Evolutionary conservation across 1,140 invertebrate species (phyloP).

Genomic region (Frieseomelitta varia): DNA sequence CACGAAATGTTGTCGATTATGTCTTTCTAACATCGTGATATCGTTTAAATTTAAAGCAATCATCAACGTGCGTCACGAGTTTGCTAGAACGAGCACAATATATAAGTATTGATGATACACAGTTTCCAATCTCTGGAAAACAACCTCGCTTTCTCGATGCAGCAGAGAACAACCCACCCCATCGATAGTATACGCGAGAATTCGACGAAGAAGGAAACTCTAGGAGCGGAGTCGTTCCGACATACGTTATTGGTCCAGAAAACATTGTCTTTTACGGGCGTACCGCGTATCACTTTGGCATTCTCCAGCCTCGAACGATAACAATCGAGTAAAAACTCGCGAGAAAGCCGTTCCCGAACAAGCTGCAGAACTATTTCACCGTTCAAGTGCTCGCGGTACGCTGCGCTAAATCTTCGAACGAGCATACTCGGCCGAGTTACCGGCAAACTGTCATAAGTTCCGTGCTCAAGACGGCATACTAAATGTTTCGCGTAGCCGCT

Average conservation of each 20-base stretch:
- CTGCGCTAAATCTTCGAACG: constrained; percentile 58
- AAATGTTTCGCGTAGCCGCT: constrained; percentile 45
- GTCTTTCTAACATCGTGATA: no score
- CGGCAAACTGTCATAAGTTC: constrained; percentile 61
- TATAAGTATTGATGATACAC: no score
- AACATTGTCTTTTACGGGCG: constrained; percentile 4
- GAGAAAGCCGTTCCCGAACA: constrained; percentile 46
- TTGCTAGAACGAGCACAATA: no score
- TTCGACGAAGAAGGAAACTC: neutral
- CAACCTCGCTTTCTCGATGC: neutral
- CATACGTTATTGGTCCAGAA: neutral
- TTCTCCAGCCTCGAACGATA: constrained; percentile 37
- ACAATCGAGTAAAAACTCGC: constrained; percentile 53
- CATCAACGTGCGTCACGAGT: no score
- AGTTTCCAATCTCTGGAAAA: no score
- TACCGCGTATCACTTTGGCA: constrained; percentile 30
- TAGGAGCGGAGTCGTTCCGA: neutral
- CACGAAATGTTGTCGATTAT: no score
- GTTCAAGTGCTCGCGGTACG: constrained; percentile 52
- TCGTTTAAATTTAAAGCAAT: no score
- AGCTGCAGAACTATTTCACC: constrained; percentile 60
- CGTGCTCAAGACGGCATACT: constrained; percentile 34
- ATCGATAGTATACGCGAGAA: neutral
- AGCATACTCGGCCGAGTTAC: constrained; percentile 32
- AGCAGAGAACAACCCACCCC: neutral